Conservation (phyloP, 1,140 invertebrate genomes). For the Marisa cornuarietis region DNA sequence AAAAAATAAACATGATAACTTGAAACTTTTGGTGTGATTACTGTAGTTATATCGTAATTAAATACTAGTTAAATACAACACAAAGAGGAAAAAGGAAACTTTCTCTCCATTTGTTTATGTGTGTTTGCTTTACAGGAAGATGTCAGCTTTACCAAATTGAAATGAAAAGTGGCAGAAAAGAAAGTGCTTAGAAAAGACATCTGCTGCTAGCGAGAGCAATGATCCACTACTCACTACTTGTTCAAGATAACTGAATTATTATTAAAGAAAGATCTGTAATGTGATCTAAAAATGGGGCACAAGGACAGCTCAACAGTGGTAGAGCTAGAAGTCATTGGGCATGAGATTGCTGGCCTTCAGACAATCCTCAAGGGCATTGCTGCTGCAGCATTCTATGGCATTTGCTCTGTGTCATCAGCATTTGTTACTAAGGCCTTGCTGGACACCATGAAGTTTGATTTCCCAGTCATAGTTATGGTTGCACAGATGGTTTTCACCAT, state of each 20-base stretch:
- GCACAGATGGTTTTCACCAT: constrained; percentile 67
- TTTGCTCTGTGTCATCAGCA: constrained; percentile 67
- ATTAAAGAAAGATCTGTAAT: not conserved
- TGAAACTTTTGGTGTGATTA: too few relatives aligned
- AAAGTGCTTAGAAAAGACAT: not conserved
- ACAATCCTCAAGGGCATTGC: constrained; percentile 45
- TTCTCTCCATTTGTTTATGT: too few relatives aligned
- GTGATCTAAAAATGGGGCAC: constrained; percentile 12
- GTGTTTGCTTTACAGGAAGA: too few relatives aligned
- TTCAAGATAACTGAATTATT: too few relatives aligned
- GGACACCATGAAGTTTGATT: constrained; percentile 65
- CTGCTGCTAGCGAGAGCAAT: not conserved
- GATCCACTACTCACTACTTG: not conserved
- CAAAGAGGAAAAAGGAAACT: too few relatives aligned
- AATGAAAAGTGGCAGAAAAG: too few relatives aligned
- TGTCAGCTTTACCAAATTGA: too few relatives aligned
- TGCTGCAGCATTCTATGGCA: constrained; percentile 67
- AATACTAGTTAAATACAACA: too few relatives aligned
- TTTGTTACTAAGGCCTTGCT: constrained; percentile 69
- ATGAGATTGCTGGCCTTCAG: constrained; percentile 17
- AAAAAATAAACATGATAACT: too few relatives aligned
- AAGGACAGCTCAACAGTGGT: constrained; percentile 13
- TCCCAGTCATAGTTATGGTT: constrained; percentile 67
- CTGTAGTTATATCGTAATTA: too few relatives aligned
- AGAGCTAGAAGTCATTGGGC: constrained; percentile 22